Percentiles rank a stretch among this genome's conserved stretches.
These are phyloP conservation scores for Arvicanthis niloticus DNA, from an alignment of 2,113 vertebrate species.

Conservation along the genomic window DNA sequence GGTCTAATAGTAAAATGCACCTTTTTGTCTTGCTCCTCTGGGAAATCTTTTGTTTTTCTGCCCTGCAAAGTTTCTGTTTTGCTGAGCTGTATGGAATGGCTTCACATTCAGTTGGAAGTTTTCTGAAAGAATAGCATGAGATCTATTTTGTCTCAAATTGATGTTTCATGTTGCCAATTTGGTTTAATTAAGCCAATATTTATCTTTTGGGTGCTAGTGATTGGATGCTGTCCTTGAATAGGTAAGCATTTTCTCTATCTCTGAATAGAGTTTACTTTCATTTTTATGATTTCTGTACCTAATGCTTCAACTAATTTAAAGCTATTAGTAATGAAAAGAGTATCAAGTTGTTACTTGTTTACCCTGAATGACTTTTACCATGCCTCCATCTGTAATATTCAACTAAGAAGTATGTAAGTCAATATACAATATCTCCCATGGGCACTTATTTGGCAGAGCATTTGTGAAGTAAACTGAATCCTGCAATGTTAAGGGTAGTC, in stretches of 20 bases:
- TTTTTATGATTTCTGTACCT: neutral
- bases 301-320: neutral
- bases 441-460: neutral
- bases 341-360: neutral
- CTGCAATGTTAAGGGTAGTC: fast-evolving
- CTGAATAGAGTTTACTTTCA: neutral
- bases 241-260: neutral
- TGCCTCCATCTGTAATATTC: too few relatives aligned
- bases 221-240: neutral
- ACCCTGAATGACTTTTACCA: neutral
- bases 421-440: fast-evolving
- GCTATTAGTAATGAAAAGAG: neutral
- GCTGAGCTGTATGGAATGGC: too few relatives aligned
- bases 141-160: neutral
- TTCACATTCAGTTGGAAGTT: neutral
- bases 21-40: fast-evolving
- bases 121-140: neutral
- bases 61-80: fast-evolving
- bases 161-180: neutral
- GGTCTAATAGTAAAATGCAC: neutral
- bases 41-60: neutral
- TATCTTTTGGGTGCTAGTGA: too few relatives aligned
- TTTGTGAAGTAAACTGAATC: too few relatives aligned
- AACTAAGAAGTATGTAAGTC: neutral
- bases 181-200: neutral